A percentile compares a stretch with the other conserved stretches of the same genome.
Evolutionary conservation across 2,113 vertebrate genomes (phyloP).

Genomic region (Oncorhynchus tshawytscha): DNA sequence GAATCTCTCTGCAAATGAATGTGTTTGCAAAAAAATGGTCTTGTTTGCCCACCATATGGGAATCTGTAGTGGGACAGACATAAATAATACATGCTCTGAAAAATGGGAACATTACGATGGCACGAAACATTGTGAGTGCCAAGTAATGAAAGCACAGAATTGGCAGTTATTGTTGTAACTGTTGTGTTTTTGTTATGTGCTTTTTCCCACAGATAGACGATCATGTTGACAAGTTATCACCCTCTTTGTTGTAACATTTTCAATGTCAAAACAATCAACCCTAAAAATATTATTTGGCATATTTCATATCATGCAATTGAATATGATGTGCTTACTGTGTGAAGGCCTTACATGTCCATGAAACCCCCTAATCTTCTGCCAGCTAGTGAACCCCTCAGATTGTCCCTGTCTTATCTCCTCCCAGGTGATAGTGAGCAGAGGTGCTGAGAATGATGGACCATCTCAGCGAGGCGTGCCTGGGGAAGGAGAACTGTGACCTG

Average conservation of each 20-base stretch:
- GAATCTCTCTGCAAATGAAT: constrained; percentile 65
- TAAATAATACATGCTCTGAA: constrained; percentile 68
- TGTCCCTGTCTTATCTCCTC: constrained; percentile 22
- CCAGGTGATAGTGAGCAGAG: constrained; percentile 96
- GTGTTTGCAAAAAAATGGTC: constrained; percentile 63
- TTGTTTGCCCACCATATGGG: constrained; percentile 63
- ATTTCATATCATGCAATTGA: constrained; percentile 1
- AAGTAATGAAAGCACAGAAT: constrained; percentile 23
- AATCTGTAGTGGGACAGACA: constrained; percentile 63
- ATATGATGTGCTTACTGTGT: not conserved
- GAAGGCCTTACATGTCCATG: not conserved
- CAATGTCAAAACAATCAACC: constrained; percentile 17
- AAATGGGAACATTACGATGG: constrained; percentile 51
- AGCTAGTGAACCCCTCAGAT: constrained; percentile 2
- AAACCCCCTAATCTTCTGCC: not conserved
- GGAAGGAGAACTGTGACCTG: constrained; percentile 98
- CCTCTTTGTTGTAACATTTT: not conserved
- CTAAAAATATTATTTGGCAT: not conserved
- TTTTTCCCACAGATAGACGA: not conserved
- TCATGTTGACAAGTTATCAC: not conserved
- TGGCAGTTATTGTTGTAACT: constrained; percentile 40
- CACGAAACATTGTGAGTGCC: constrained; percentile 45
- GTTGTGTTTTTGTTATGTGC: constrained; percentile 42
- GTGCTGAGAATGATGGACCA: constrained; percentile 99
- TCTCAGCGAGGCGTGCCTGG: constrained; percentile 98